Percentiles rank a stretch among this genome's conserved stretches.
Conservation (phyloP, 2,888 invertebrate species). For the Chrysomela aeneicollis region DNA sequence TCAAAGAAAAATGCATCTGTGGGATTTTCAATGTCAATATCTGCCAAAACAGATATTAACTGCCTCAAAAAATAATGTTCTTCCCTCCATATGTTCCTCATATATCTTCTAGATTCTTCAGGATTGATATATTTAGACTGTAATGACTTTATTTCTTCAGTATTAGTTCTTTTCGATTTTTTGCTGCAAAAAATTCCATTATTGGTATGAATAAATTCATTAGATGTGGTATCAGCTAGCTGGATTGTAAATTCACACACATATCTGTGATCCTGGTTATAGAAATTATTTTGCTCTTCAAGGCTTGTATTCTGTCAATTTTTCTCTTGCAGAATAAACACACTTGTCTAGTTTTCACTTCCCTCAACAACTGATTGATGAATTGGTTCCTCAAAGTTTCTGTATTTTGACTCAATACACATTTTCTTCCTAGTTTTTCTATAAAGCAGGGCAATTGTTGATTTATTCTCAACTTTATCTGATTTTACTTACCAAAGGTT, state of each 20-base stretch:
- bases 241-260: slow-evolving; percentile 36
- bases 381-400: slow-evolving; percentile 53
- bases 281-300: slow-evolving; percentile 69
- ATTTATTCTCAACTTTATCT: neutral
- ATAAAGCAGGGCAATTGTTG: slow-evolving; percentile 12
- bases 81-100: slow-evolving; percentile 72
- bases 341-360: slow-evolving; percentile 59
- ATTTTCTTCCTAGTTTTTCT: slow-evolving; percentile 43
- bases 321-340: slow-evolving; percentile 67
- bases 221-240: no score
- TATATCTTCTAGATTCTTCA: slow-evolving; percentile 52
- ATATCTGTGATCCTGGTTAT: slow-evolving; percentile 41
- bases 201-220: no score
- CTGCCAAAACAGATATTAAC: slow-evolving; percentile 75
- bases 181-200: slow-evolving; percentile 21
- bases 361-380: slow-evolving; percentile 46
- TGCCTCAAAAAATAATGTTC: slow-evolving; percentile 74
- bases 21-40: slow-evolving; percentile 65
- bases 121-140: slow-evolving; percentile 55
- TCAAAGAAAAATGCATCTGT: slow-evolving; percentile 90
- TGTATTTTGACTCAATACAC: slow-evolving; percentile 50
- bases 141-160: slow-evolving; percentile 34
- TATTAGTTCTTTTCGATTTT: slow-evolving; percentile 5
- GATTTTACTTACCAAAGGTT: slow-evolving; percentile 35
- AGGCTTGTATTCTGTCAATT: slow-evolving; percentile 66